phyloP scores from a whole-genome alignment of 2,113 vertebrate species.

The cattle (Bos taurus) region DNA sequence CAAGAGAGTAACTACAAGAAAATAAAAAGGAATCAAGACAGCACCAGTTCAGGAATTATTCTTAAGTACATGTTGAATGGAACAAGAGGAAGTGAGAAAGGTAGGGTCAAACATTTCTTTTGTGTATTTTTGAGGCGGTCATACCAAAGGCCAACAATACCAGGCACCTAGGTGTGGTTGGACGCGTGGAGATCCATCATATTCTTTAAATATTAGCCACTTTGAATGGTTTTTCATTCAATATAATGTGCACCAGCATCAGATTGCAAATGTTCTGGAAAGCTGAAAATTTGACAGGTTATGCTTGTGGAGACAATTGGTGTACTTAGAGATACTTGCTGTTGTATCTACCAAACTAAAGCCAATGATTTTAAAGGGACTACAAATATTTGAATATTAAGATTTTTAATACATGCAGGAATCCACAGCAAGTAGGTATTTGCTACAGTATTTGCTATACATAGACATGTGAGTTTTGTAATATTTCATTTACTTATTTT shows the following conservation, averaged over 20 bases:
- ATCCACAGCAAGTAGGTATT: background rate
- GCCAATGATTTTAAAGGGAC: background rate
- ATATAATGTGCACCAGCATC: background rate
- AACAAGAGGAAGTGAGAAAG: background rate
- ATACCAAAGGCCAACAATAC: background rate
- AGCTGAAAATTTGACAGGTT: background rate
- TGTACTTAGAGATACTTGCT: background rate
- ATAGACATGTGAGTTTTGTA: background rate
- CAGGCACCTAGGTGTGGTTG: background rate
- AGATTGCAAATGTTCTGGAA: background rate
- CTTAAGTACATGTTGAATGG: background rate
- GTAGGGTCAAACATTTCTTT: background rate
- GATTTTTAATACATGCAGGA: background rate
- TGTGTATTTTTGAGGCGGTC: background rate
- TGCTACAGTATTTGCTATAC: background rate
- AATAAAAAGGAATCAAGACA: background rate
- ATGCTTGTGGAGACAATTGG: background rate
- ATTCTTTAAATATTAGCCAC: background rate
- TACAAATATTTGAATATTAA: background rate
- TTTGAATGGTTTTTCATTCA: background rate
- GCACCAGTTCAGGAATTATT: background rate
- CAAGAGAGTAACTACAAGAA: background rate
- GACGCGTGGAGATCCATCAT: fast-evolving
- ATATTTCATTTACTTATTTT: background rate
- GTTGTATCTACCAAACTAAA: background rate